Conservation (phyloP, 2,797 vertebrate genomes). For the Enteromius radiatus region DNA sequence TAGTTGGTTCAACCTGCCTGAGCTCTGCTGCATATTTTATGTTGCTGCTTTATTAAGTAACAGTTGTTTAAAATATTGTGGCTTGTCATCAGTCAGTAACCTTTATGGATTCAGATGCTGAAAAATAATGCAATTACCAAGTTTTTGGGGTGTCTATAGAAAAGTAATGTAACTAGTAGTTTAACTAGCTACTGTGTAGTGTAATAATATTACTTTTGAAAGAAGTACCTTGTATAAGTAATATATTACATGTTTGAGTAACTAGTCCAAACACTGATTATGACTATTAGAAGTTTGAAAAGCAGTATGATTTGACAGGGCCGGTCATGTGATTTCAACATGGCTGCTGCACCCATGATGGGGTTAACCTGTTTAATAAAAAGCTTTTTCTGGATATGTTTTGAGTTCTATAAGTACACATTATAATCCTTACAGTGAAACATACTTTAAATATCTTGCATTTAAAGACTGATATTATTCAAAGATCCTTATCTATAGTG, state of each 20-base stretch:
- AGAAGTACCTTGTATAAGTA: background rate
- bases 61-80: too few species aligned
- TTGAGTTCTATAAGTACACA: background rate
- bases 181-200: background rate
- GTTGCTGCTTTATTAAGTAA: too few species aligned
- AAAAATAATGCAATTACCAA: too few species aligned
- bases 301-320: background rate
- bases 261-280: background rate
- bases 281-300: background rate
- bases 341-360: background rate
- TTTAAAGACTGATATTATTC: background rate
- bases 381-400: background rate
- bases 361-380: background rate
- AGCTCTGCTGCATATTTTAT: too few species aligned
- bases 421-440: background rate
- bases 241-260: background rate
- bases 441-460: background rate
- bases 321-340: background rate
- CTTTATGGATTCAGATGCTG: too few species aligned
- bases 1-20: too few species aligned
- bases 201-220: background rate
- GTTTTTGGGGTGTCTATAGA: too few species aligned
- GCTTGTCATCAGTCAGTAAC: too few species aligned
- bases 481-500: background rate
- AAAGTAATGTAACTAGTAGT: too few species aligned